A percentile compares a stretch with the other conserved stretches of the same genome.
These are phyloP conservation scores for Ormyrus labotus DNA, from an alignment of 2,888 invertebrate species.

Conservation along the genomic window DNA sequence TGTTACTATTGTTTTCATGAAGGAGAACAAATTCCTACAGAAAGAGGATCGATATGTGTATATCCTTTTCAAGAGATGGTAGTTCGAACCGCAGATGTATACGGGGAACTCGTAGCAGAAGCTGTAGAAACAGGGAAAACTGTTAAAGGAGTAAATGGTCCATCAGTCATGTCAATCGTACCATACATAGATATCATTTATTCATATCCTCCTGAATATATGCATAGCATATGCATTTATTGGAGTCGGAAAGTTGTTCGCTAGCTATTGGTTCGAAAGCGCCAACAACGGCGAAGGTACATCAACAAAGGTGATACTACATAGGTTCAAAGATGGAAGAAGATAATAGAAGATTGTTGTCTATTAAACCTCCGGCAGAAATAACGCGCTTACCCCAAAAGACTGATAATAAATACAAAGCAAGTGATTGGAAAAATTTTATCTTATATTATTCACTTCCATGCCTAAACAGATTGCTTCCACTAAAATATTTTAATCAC, in stretches of 20 bases:
- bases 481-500: slow-evolving; percentile 39
- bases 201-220: slow-evolving; percentile 31
- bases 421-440: slow-evolving; percentile 52
- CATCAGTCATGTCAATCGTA: background rate
- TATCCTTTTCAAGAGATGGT: too few relatives aligned
- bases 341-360: slow-evolving; percentile 36
- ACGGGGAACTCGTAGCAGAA: background rate
- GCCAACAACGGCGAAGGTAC: too few relatives aligned
- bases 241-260: slow-evolving; percentile 15
- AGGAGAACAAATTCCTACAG: slow-evolving; percentile 36
- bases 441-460: slow-evolving; percentile 55
- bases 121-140: background rate
- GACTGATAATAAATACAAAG: slow-evolving; percentile 44
- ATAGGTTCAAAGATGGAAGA: background rate
- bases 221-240: slow-evolving; percentile 18
- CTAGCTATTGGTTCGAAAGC: background rate
- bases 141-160: slow-evolving; percentile 23
- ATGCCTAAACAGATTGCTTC: slow-evolving; percentile 42
- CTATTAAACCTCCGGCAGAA: slow-evolving; percentile 44
- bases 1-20: slow-evolving; percentile 50
- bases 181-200: slow-evolving; percentile 14
- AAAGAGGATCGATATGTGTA: slow-evolving; percentile 22
- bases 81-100: background rate
- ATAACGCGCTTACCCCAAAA: slow-evolving; percentile 37
- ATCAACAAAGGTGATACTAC: too few relatives aligned